Evolutionary conservation across 2,797 vertebrate species (phyloP).

Genomic region (Naso thynnoides): DNA sequence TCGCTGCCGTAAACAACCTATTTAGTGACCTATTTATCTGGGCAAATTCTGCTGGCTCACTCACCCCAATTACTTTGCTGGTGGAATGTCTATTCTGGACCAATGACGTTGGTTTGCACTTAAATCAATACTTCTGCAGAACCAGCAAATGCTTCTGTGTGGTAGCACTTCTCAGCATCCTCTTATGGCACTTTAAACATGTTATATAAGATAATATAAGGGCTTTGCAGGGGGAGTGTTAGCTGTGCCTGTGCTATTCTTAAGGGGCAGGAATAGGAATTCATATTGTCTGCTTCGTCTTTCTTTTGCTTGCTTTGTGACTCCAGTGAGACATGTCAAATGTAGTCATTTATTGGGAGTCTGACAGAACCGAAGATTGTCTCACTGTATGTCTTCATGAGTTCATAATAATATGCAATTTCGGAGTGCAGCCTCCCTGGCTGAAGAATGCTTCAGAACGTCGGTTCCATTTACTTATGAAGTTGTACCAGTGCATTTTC

Average conservation of each 20-base stretch:
- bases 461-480: conserved; percentile 81
- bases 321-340: not conserved
- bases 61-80: conserved; percentile 83
- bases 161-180: conserved; percentile 24
- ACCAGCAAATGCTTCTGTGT: conserved; percentile 46
- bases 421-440: conserved; percentile 32
- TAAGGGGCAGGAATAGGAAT: not conserved
- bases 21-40: conserved; percentile 88
- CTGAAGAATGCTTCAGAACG: conserved; percentile 45
- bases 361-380: conserved; percentile 12
- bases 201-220: conserved; percentile 43
- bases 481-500: conserved; percentile 77
- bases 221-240: conserved; percentile 18
- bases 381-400: conserved; percentile 21
- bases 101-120: conserved; percentile 71
- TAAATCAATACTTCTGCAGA: conserved; percentile 71
- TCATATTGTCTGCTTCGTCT: no score
- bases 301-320: not conserved
- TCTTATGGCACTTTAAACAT: conserved; percentile 33
- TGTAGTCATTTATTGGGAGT: not conserved
- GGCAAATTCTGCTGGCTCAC: conserved; percentile 82
- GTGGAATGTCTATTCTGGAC: conserved; percentile 74
- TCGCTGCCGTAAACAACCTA: conserved; percentile 84
- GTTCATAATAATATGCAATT: conserved; percentile 40
- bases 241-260: conserved; percentile 10